phyloP scores from a whole-genome alignment of 2,113 vertebrate genomes.

The Indicator maculatus region DNA sequence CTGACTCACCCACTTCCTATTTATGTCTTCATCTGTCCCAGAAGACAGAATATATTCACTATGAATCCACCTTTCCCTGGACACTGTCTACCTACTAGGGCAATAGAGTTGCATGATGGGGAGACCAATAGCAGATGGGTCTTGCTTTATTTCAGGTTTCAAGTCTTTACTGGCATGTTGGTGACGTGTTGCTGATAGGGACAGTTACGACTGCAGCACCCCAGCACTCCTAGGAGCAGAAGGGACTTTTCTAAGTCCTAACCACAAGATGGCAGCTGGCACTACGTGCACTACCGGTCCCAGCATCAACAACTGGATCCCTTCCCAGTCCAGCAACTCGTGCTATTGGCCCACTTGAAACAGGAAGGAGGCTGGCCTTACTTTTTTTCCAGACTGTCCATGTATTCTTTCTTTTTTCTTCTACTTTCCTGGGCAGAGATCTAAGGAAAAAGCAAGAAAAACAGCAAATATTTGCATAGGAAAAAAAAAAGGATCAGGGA shows the following conservation, averaged over 20 bases:
- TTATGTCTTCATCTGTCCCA: not conserved
- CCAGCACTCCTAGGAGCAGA: not conserved
- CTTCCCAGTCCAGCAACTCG: not conserved
- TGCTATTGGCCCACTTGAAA: not conserved
- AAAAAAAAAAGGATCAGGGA: not conserved
- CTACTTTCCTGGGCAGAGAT: constrained; percentile 98
- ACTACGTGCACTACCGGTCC: not conserved
- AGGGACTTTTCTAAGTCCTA: constrained; percentile 31
- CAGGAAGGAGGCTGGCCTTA: constrained; percentile 74
- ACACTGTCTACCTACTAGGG: not conserved
- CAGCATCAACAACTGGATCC: constrained; percentile 53
- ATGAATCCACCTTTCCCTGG: not conserved
- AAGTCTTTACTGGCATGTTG: not conserved
- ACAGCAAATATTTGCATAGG: constrained; percentile 17
- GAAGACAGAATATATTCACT: not conserved
- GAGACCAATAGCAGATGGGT: not conserved
- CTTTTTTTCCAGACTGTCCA: constrained; percentile 98
- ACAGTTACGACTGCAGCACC: not conserved
- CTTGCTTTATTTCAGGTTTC: not conserved
- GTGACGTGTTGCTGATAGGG: not conserved
- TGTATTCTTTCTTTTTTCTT: constrained; percentile 99
- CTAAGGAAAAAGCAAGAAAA: constrained; percentile 69
- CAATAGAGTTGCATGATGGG: accelerated
- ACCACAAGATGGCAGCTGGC: constrained; percentile 76
- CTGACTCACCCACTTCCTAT: constrained; percentile 2